Base-by-base conservation (phyloP, 1,140 invertebrate species). In the Luehdorfia chinensis region DNA sequence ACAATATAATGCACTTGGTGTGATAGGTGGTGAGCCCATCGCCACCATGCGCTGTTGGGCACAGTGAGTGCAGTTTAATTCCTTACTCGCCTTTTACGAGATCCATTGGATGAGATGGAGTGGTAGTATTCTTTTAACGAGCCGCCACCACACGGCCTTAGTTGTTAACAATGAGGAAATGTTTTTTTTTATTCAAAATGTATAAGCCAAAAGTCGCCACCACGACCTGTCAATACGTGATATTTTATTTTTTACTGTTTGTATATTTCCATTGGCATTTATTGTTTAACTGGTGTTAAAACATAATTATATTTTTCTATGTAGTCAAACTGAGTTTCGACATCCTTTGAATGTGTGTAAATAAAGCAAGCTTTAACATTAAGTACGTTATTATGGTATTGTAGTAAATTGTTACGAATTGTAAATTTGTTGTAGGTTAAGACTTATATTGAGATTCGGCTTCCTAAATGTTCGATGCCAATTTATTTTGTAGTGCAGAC, bases 381-480 rank as follows among this genome's bases (percentile, higher is more conserved):
- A 80, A 79, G 75, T 78, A 73, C 60, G 62, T 71, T 72, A 68
- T 59, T 51, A 61, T 44, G 54, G 59, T 66, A 68, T 64, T 61
- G 56, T 80, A 76, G 66, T 53, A 41, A 70, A 75, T 75, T 84
- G 77, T 84, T 84, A 76, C 61, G 55, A 64, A 67, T 51, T 78
- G 75, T 84, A 80, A 69, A 84, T 76, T 84, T 79, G 80, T 84
- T 80, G 63, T 81, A 84, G 71, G 45, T 51, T 74, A 75, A 71
- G 63, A 54, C 46, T 47, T 60, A 64, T 55, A 68, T 60, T 65
- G 70, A 74, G 56, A 73, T 69, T 63, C 50, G 50, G 66, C 65
- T 75, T 77, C 66, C 69, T 67, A 56, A 56, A 69, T 31, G 51
- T 52, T 67, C 34, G 62, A 68, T 68, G 67, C 66, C 67, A 71